Conservation (phyloP, 2,888 invertebrate species). For the Ypsolopha scabrella region DNA sequence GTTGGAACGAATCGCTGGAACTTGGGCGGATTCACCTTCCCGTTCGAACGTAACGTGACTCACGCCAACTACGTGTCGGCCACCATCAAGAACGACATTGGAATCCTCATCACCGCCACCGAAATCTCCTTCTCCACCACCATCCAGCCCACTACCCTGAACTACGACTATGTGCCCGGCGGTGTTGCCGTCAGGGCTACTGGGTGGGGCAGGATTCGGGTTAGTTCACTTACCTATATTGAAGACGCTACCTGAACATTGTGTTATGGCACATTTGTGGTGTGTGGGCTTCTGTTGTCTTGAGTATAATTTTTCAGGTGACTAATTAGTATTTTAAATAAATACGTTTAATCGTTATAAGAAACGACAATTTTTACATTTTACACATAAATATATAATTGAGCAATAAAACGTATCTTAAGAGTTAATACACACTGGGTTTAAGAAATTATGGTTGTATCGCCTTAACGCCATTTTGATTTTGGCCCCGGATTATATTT, state of each 20-base stretch:
- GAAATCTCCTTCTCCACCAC: constrained; percentile 13
- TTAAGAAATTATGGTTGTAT: no score
- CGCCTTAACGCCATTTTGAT: no score
- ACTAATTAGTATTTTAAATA: no score
- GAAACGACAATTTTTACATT: no score
- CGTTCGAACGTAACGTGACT: constrained; percentile 30
- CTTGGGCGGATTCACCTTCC: constrained; percentile 28
- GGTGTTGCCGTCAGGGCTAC: constrained; percentile 24
- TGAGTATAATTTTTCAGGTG: no score
- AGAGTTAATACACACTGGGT: no score
- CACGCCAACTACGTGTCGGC: constrained; percentile 33
- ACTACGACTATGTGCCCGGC: constrained; percentile 14
- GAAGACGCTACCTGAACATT: background rate
- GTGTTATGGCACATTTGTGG: no score
- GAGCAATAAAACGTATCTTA: no score
- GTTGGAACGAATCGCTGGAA: constrained; percentile 43
- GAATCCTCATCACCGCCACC: constrained; percentile 24
- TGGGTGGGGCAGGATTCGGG: constrained; percentile 43
- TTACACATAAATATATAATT: no score
- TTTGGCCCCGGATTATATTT: no score
- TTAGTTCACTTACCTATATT: constrained; percentile 15
- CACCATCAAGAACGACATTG: constrained; percentile 43
- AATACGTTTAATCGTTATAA: no score
- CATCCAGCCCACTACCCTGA: constrained; percentile 19
- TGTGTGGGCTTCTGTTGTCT: no score